phyloP scores from a whole-genome alignment of 2,113 vertebrate genomes.

The Catharus bicknelli region DNA sequence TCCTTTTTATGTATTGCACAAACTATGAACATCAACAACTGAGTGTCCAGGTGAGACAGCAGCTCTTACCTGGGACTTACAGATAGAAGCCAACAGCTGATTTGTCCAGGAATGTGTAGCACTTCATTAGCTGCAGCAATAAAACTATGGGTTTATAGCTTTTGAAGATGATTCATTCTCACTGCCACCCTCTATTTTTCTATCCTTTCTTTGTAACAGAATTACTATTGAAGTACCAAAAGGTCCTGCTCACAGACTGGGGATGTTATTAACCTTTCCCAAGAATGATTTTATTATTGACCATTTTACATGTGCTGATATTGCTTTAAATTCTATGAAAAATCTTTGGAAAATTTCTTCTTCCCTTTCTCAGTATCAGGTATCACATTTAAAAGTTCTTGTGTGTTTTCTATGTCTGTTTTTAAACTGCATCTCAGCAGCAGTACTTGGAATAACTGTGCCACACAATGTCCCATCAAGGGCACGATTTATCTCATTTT shows the following conservation, averaged over 20 bases:
- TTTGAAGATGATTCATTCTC: not conserved
- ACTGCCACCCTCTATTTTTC: not conserved
- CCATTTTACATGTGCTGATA: not conserved
- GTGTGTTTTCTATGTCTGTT: not conserved
- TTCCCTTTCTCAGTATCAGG: not conserved
- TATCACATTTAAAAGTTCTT: not conserved
- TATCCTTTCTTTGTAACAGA: not conserved
- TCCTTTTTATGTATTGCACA: not conserved
- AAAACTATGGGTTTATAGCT: not conserved
- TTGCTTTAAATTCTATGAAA: not conserved
- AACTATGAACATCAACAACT: not conserved
- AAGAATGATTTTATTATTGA: not conserved
- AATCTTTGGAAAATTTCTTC: not conserved
- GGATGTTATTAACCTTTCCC: not conserved
- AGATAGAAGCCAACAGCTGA: not conserved
- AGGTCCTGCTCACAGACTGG: not conserved
- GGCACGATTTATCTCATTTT: not conserved
- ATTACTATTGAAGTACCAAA: not conserved
- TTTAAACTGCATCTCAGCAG: not conserved
- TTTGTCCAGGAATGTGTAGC: not conserved
- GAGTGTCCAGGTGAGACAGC: not conserved
- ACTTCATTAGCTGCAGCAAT: not conserved
- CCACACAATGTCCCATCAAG: fast-evolving
- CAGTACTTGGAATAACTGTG: not conserved
- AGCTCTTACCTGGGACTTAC: not conserved